Evolutionary conservation across 2,888 invertebrate genomes (phyloP).

Genomic region (Beris chalybata): DNA sequence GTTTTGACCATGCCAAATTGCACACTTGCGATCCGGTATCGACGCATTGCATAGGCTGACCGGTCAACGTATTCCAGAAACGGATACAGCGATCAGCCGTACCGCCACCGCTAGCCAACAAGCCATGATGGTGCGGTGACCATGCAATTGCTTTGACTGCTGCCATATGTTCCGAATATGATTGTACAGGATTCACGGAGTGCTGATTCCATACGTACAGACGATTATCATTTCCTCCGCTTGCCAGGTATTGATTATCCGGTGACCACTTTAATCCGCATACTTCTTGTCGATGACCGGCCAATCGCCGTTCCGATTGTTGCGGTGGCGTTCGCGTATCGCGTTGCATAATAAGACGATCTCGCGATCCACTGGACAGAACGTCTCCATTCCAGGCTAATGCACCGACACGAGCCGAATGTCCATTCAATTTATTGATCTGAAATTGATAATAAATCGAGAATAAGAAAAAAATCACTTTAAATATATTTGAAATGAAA

Average conservation of each 20-base stretch:
- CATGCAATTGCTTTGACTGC: conserved; percentile 98
- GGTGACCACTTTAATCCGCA: conserved; percentile 99
- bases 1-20: conserved; percentile 98
- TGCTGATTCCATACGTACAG: conserved; percentile 72
- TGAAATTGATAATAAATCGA: conserved; percentile 48
- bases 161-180: conserved; percentile 92
- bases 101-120: conserved; percentile 97
- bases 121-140: conserved; percentile 98
- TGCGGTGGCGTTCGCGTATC: conserved; percentile 86
- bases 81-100: conserved; percentile 96
- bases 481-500: too few relatives aligned
- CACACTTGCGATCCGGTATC: conserved; percentile 98
- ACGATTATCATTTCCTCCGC: conserved; percentile 90
- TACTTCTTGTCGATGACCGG: conserved; percentile 93
- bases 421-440: conserved; percentile 87
- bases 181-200: conserved; percentile 86
- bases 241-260: conserved; percentile 94
- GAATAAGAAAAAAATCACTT: conserved; percentile 20
- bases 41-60: conserved; percentile 97
- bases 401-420: conserved; percentile 90
- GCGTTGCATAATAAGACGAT: conserved; percentile 88
- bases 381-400: conserved; percentile 98
- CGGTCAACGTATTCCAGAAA: conserved; percentile 98
- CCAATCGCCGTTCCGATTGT: conserved; percentile 78
- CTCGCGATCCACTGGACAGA: conserved; percentile 92